Base-by-base conservation (phyloP, 2,888 invertebrate species). In the Auanema sp. region DNA sequence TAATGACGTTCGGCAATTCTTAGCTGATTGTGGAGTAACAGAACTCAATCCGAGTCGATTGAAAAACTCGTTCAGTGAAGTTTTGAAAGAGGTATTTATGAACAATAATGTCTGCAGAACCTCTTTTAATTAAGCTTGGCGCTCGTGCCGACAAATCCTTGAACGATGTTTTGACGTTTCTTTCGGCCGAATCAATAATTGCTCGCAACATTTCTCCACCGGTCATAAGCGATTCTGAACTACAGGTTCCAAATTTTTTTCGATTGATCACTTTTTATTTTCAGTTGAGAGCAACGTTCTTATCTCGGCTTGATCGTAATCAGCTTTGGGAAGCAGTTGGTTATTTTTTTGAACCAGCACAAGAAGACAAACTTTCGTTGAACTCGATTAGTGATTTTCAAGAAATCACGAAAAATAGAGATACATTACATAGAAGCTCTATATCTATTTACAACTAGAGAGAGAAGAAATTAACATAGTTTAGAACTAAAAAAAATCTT, bases 211-310 rank as follows among this genome's bases (percentile, higher is more conserved):
- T 77, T 5, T 67, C 65, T 4, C 74, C 78, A n/a, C 64, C 69
- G 18, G 47, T 76, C 41, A 68, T 80, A 50, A 73, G 73, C 60
- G 52, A 63, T 12, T 75, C 80, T 2, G 80, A 80, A 52, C 53
- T 79, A 42, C 80, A 80, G 70, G 78, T 78, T 40, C 24, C 53
- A 16, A 47, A 8, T 47, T 50, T 43, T 41, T n/a, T 42, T 11
- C 11, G 41, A 42, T 16, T 41, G 16, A 56, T 16, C 14, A n/a
- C 18, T 56, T 56, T 24, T 59, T 14, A 57, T 18, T 69, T 75
- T 55, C 65, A 79, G 71, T 69, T 81, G 8, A 73, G 81, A 11
- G 81, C 81, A 6, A 81, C 81, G 10, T 81, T 81, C 64, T 65
- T 81, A 41, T 65, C 80, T 4, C 72, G 81, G 51, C 56, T 81